Percentiles rank a stretch among this genome's conserved stretches.
Evolutionary conservation across 2,888 invertebrate species (phyloP).

Genomic region (Thelaira solivaga): DNA sequence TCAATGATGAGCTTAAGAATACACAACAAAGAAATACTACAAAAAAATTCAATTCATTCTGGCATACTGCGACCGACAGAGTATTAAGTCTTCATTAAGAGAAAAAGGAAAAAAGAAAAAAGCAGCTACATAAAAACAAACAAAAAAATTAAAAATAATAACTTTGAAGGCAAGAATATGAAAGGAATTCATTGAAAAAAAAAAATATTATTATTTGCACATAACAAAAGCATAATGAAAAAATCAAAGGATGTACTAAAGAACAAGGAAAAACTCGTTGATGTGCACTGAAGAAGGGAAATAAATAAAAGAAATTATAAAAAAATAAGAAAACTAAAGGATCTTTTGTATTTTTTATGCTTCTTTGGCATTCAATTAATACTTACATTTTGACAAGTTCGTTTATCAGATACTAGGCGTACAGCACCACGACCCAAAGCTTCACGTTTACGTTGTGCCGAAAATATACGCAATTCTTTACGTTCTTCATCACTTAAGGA

Average conservation of each 20-base stretch:
- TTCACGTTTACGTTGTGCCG: slow-evolving; percentile 94
- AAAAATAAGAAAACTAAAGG: not conserved
- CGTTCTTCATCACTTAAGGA: slow-evolving; percentile 94
- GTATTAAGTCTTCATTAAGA: slow-evolving; percentile 41
- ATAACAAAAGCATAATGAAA: too few relatives aligned
- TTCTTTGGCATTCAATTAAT: not conserved
- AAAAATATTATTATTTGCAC: not conserved
- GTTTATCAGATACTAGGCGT: slow-evolving; percentile 85
- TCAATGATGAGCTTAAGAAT: slow-evolving; percentile 49
- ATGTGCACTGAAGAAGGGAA: slow-evolving; percentile 38
- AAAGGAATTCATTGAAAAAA: slow-evolving; percentile 29
- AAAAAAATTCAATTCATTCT: slow-evolving; percentile 44
- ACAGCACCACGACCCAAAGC: slow-evolving; percentile 95
- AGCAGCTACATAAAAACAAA: too few relatives aligned
- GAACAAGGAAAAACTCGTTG: slow-evolving; percentile 53
- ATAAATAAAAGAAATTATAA: not conserved
- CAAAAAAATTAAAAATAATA: slow-evolving; percentile 37
- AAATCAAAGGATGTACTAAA: slow-evolving; percentile 17
- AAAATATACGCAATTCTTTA: slow-evolving; percentile 94
- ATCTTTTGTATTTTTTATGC: not conserved
- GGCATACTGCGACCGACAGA: slow-evolving; percentile 26
- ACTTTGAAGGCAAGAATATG: slow-evolving; percentile 49
- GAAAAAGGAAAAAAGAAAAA: too few relatives aligned
- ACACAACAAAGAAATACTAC: slow-evolving; percentile 45
- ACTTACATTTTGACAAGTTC: slow-evolving; percentile 88